phyloP scores from a whole-genome alignment of 2,888 invertebrate species.

The Papilio elwesi region DNA sequence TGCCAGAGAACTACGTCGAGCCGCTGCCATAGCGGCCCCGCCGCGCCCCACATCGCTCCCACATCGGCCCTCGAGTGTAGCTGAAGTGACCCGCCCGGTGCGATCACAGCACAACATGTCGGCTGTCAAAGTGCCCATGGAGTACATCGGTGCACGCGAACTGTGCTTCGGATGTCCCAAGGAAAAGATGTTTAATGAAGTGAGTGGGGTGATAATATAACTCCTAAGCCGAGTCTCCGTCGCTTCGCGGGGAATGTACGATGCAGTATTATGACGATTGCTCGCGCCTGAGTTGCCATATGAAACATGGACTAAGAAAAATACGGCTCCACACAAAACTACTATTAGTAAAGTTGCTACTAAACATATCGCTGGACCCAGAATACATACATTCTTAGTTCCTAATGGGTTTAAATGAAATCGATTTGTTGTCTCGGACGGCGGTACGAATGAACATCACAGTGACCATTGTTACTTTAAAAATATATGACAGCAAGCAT shows the following conservation, averaged over 20 bases:
- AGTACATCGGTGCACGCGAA: no score
- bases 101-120: no score
- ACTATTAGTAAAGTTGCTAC: neutral
- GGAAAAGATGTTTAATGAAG: no score
- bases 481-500: no score
- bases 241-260: conserved; percentile 22
- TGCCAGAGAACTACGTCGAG: conserved; percentile 98
- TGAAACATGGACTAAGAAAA: neutral
- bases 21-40: conserved; percentile 86
- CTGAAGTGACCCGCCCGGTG: no score
- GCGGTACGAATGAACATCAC: neutral
- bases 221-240: no score
- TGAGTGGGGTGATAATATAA: no score
- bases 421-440: neutral
- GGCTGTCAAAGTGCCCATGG: no score
- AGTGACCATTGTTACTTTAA: no score
- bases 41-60: neutral
- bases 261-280: neutral
- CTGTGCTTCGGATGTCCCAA: no score
- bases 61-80: no score
- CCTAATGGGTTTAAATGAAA: neutral
- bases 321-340: neutral
- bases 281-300: neutral
- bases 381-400: neutral
- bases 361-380: neutral